Base-by-base conservation (phyloP, 2,113 vertebrate genomes). In the Craseonycteris thonglongyai region DNA sequence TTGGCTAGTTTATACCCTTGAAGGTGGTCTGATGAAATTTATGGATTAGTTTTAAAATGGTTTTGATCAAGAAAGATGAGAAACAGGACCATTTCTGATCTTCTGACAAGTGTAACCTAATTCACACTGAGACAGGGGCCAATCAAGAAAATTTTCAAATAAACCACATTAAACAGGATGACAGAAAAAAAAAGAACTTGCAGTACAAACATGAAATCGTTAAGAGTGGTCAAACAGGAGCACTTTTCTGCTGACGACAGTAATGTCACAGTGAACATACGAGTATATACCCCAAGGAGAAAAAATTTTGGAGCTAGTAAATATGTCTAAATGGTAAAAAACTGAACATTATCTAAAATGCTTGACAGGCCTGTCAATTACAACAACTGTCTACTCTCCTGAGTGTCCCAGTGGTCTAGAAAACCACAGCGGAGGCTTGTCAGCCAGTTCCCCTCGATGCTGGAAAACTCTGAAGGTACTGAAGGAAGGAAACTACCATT, bases 11-110 rank as follows among this genome's bases (percentile, higher is more conserved):
- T 63, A 68, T 11, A 15, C 24, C 72, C 30, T 26, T 66, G 11
- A 88, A 96, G 91, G 22, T 51, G 24, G 21, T 63, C 22, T 95
- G 15, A 68, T 51, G 5, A 96, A 89, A 90, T 80, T 78, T 80
- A 95, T 18, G 71, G 54, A 61, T 76, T 51, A 75, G 49, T 71
- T 85, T 78, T 3, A 69, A 92, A 81, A 85, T 78, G 16, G 5
- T 15, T 69, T 69, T 94, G 56, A 78, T 81, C 56, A 79, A 82
- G 63, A 94, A 91, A 85, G 28, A 74, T 79, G 56, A 69, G 74
- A 84, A 76, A 13, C 56, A 89, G 74, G 49, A 63, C 54, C 54
- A 83, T 65, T 95, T 95, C 51, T 93, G 49, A 83, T 65, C 49
- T 93, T 94, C 33, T 59, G 18, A 81, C 38, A 82, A 72, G 24